Evolutionary conservation across 1,140 invertebrate genomes (phyloP), one percentile per base, ranked within the genome.

Genomic region (Eriosoma lanigerum): DNA sequence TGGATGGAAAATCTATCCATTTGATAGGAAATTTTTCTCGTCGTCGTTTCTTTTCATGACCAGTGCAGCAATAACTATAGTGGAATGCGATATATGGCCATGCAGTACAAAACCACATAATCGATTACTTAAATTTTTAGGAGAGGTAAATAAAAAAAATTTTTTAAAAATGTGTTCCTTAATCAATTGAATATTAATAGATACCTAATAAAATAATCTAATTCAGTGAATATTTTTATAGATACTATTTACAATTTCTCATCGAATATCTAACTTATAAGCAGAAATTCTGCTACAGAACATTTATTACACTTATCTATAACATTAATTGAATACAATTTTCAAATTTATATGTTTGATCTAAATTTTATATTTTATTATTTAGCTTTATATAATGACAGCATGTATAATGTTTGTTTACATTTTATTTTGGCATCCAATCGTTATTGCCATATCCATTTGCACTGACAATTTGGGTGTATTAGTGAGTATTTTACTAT

Each of bases 351-450:
- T 32, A 4, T 38, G 32, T 38, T 38, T 38, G 8, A 38, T 38
- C 8, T 29, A n/a, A 19, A 17, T 13, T 5, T 32, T 64, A 13
- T 38, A n/a, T 64, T 68, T 68, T 38, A 38, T 8, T 38, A 38
- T 38, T 17, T 68, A 68, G 66, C 13, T 68, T 2, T 68, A 68
- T 48, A 68, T 68, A 17, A 68, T 68, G 66, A 68, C 44, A 38
- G 26, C 21, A 12, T 17, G 1, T 48, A 44, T 76, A 46, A 17
- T 76, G 38, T 10, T 76, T 38, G 10, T 54, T 8, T 76, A 76
- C 12, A 5, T 1, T 56, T 8, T 58, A 76, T 76, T 76, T 76
- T 76, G 73, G 73, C 73, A 76, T 60, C 73, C 73, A 0, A 38
- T 58, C 6, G 54, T 76, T 21, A 76, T 76, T 38, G n/a, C 6